phyloP scores from a whole-genome alignment of 2,888 invertebrate genomes.

The Agriopis leucophaearia region DNA sequence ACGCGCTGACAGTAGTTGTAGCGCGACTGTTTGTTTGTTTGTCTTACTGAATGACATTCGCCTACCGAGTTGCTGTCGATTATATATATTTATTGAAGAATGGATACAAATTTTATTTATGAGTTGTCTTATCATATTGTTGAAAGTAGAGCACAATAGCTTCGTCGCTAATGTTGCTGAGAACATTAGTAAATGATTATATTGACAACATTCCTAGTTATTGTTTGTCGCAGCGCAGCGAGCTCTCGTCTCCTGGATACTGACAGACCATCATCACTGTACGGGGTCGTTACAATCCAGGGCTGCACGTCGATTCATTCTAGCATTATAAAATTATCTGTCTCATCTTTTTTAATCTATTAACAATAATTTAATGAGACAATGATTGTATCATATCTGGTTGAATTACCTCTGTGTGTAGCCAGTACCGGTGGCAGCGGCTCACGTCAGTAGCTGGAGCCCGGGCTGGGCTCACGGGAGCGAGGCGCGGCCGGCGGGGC shows the following conservation, averaged over 20 bases:
- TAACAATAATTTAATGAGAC: too few species aligned
- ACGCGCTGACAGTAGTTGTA: neutral
- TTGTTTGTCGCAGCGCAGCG: neutral
- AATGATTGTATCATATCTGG: too few species aligned
- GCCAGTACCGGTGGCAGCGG: neutral
- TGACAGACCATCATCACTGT: neutral
- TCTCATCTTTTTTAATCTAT: neutral
- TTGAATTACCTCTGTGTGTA: too few species aligned
- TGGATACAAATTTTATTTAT: slow-evolving; percentile 1
- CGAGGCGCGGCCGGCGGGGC: neutral
- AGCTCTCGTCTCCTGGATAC: neutral
- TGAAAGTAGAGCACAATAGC: slow-evolving; percentile 2
- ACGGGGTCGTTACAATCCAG: too few species aligned
- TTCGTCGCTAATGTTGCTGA: neutral
- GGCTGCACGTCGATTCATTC: too few species aligned
- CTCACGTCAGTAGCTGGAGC: neutral
- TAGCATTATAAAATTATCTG: neutral
- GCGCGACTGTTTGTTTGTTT: neutral
- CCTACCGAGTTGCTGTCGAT: too few species aligned
- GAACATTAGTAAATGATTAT: neutral
- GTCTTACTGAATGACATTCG: neutral
- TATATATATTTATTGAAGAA: neutral
- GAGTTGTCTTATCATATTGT: neutral
- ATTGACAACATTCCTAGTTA: neutral
- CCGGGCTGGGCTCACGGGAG: neutral